phyloP scores from a whole-genome alignment of 2,113 vertebrate genomes.

The Tetraodon nigroviridis region DNA sequence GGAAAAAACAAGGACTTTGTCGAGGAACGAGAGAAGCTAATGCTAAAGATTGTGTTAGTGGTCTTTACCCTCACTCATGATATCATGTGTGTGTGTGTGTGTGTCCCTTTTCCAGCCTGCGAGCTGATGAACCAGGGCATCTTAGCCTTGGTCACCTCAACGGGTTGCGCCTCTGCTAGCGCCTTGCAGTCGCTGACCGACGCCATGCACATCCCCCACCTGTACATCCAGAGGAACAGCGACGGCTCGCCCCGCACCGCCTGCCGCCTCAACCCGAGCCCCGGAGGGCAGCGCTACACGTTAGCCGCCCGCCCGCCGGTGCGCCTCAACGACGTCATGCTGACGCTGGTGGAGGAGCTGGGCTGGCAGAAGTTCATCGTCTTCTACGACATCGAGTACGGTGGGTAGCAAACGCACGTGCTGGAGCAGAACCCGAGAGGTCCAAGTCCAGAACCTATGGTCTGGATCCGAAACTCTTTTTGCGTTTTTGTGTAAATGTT shows the following conservation, averaged over 20 bases:
- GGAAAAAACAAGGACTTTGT: no score
- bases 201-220: slow-evolving; percentile 98
- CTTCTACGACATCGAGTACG: slow-evolving; percentile 97
- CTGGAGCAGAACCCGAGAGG: no score
- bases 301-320: slow-evolving; percentile 87
- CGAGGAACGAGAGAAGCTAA: no score
- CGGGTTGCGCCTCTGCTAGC: slow-evolving; percentile 90
- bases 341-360: slow-evolving; percentile 90
- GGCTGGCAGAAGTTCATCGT: slow-evolving; percentile 98
- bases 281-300: slow-evolving; percentile 89
- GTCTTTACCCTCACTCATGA: no score
- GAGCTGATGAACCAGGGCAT: slow-evolving; percentile 99
- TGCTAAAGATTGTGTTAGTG: no score
- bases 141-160: slow-evolving; percentile 91
- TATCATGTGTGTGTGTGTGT: no score
- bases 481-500: no score
- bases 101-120: slow-evolving; percentile 78
- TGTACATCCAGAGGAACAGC: slow-evolving; percentile 88
- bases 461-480: no score
- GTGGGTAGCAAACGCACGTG: slow-evolving; percentile 68
- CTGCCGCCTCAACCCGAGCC: slow-evolving; percentile 89
- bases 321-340: slow-evolving; percentile 91
- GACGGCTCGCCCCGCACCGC: slow-evolving; percentile 89
- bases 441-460: no score
- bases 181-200: slow-evolving; percentile 96